Base-by-base conservation (phyloP, 2,888 invertebrate genomes). In the Drosophila nigritarsus region DNA sequence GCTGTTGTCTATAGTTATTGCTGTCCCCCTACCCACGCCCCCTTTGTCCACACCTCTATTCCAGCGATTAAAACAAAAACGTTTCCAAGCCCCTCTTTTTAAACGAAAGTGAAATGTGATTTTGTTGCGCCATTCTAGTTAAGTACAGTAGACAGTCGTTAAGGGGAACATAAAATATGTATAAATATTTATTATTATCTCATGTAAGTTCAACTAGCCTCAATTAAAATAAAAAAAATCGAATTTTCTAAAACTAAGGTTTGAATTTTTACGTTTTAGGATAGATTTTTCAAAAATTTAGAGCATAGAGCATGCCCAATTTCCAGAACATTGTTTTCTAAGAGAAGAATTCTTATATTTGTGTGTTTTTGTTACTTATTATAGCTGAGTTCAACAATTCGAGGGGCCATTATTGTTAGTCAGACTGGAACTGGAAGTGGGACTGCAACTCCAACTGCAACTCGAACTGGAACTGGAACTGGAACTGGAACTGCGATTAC, bases 31-130 rank as follows among this genome's bases (percentile, higher is more conserved):
- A 2, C 29, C 15, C 38, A 24, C 56, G 18, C 9, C 32, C 8
- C n/a, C 27, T 51, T 24, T 29, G 50, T 34, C 9, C 36, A 36
- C 66, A 36, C 32, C 54, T 13, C 38, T 56, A 69, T 38, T 29
- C 32, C 36, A 66, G 11, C 27, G 36, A 18, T 69, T 54, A 56
- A 51, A 51, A 67, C 2, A 4, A 81, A 74, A 70, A 40, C 65
- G 61, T 50, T 79, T 56, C 65, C 73, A 83, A 82, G 73, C 80
- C 62, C 50, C 64, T 45, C 45, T 69, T 61, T 59, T 78, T 63
- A 75, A 86, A 87, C 73, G 86, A 87, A 87, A 87, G 86, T 89
- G 89, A 87, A 90, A 87, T 79, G 86, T 73, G 62, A 30, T 45
- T 38, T 50, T 66, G 51, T 73, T 80, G 78, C 78, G 58, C 54